Percentiles rank a stretch among this genome's conserved stretches.
phyloP scores from a whole-genome alignment of 2,888 invertebrate species.

The Watsonalla binaria region DNA sequence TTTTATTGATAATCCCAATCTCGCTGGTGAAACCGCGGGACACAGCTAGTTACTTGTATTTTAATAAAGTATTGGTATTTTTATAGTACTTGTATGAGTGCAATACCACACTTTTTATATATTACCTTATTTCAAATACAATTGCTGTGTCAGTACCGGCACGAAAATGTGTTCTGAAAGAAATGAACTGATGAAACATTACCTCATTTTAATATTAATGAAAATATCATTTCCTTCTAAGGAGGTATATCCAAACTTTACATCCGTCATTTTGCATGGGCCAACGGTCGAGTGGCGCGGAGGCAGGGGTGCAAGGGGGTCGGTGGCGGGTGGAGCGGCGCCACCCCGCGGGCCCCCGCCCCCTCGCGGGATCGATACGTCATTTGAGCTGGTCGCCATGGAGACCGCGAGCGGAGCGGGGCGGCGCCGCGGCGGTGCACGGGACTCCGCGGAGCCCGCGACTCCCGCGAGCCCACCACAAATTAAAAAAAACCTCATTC shows the following conservation, averaged over 20 bases:
- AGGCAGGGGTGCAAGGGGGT: conserved; percentile 63
- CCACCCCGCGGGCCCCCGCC: conserved; percentile 63
- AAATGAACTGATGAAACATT: conserved; percentile 55
- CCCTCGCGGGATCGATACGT: conserved; percentile 78
- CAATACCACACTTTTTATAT: too few relatives aligned
- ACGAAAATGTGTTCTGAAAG: conserved; percentile 22
- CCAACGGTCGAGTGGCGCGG: conserved; percentile 73
- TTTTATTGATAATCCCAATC: too few relatives aligned
- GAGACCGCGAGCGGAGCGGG: conserved; percentile 77
- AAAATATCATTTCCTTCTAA: conserved; percentile 76
- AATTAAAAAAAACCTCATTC: conserved; percentile 52
- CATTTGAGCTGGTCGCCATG: conserved; percentile 79
- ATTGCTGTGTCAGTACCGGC: neutral
- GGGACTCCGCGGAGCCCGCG: conserved; percentile 57
- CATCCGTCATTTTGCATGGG: conserved; percentile 80
- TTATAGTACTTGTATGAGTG: too few relatives aligned
- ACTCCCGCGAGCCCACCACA: conserved; percentile 32
- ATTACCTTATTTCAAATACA: too few relatives aligned
- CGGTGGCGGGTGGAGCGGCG: conserved; percentile 70
- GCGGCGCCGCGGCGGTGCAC: conserved; percentile 74
- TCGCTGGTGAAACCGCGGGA: too few relatives aligned
- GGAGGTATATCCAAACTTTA: conserved; percentile 77
- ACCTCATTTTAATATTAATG: conserved; percentile 74
- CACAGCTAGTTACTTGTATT: too few relatives aligned
- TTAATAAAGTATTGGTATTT: too few relatives aligned